Evolutionary conservation across 2,888 invertebrate species (phyloP), one percentile per base, ranked within the genome.

Genomic region (Macrophya annulata): DNA sequence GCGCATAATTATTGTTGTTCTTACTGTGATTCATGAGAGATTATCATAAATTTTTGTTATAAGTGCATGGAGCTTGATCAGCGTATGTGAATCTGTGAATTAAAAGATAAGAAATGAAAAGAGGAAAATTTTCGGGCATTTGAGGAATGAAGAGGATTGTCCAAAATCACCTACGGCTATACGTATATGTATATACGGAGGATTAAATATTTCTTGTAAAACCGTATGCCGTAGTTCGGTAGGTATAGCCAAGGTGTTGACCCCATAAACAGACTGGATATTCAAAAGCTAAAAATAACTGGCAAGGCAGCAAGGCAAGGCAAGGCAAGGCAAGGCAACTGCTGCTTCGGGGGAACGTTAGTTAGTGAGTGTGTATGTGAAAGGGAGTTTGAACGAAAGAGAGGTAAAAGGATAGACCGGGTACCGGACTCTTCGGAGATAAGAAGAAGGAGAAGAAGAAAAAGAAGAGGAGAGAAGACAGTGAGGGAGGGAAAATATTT

Each of bases 221-320:
- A 79, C 3, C n/a, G n/a, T 68, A 31, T 71, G 12, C 45, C 48
- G 81, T 55, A 40, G 62, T 40, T 65, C 31, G 79, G 25, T 62
- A 9, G 15, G 15, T 68, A 68, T 59, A 21, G 85, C 55, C 43
- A 87, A 89, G 90, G 89, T 90, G 91, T 90, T 90, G 90, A 90
- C 89, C 91, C 88, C 90, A 88, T 90, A 91, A 90, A 90, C 89
- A 89, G 90, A 88, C 87, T 88, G 86, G 79, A 87, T 86, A 86
- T 86, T 86, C 85, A 85, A 84, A 87, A 86, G 89, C 90, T 90
- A 91, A 91, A 91, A 91, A 91, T 91, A 91, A 86, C 87, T 12
- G 59, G 62, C 43, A 81, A 62, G 62, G 51, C 51, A 74, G 43
- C 43, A 48, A 48, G 48, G 48, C 10, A 48, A 9, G 48, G n/a